phyloP scores from a whole-genome alignment of 2,888 invertebrate genomes.

The Leptopilina drosophilae region DNA sequence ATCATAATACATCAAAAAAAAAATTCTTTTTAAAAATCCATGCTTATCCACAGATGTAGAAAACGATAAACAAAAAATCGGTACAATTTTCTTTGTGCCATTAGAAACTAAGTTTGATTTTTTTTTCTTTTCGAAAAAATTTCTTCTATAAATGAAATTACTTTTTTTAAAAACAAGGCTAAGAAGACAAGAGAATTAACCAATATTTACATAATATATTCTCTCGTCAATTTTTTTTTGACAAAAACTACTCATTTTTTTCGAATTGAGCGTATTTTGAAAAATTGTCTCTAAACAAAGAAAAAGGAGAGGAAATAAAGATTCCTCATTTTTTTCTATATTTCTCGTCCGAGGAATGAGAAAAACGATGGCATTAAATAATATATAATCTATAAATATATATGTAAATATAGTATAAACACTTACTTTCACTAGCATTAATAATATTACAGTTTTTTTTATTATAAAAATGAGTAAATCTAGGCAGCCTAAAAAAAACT shows the following conservation, averaged over 20 bases:
- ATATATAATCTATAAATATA: slow-evolving; percentile 61
- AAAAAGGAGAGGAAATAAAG: slow-evolving; percentile 42
- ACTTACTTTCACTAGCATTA: slow-evolving; percentile 54
- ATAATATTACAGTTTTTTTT: slow-evolving; percentile 61
- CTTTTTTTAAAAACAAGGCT: slow-evolving; percentile 45
- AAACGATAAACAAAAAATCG: slow-evolving; percentile 37
- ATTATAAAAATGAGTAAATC: slow-evolving; percentile 61
- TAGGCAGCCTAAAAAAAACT: slow-evolving; percentile 63
- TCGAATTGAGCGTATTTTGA: slow-evolving; percentile 1
- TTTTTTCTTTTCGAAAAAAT: slow-evolving; percentile 35
- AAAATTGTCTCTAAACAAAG: slow-evolving; percentile 32
- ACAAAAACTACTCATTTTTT: slow-evolving; percentile 41
- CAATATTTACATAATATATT: slow-evolving; percentile 69
- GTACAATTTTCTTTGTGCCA: slow-evolving; percentile 46
- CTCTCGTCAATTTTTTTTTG: slow-evolving; percentile 52
- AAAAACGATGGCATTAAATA: slow-evolving; percentile 60
- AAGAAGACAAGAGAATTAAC: slow-evolving; percentile 63
- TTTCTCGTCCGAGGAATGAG: slow-evolving; percentile 58
- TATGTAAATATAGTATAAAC: slow-evolving; percentile 57
- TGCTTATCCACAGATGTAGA: slow-evolving; percentile 52
- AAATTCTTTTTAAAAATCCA: slow-evolving; percentile 35
- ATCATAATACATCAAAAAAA: slow-evolving; percentile 53
- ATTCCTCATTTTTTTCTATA: slow-evolving; percentile 41
- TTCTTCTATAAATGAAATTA: slow-evolving; percentile 39
- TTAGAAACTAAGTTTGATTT: slow-evolving; percentile 65